phyloP scores from a whole-genome alignment of 2,888 invertebrate genomes.

The Thymelicus lineola region DNA sequence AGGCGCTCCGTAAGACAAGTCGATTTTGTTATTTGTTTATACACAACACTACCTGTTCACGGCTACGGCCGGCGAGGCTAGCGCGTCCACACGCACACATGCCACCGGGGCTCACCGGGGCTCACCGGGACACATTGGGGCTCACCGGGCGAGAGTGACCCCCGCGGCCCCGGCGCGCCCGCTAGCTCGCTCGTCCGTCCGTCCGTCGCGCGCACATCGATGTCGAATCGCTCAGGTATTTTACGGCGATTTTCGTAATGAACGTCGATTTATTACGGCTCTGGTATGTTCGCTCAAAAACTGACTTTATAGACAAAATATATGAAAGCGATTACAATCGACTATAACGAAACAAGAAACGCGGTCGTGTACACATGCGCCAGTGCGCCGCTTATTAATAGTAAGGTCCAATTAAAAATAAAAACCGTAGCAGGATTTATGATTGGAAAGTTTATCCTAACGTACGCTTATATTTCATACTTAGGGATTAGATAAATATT shows the following conservation, averaged over 20 bases:
- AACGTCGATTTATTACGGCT: constrained; percentile 77
- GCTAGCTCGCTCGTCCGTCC: constrained; percentile 48
- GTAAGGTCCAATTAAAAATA: constrained; percentile 61
- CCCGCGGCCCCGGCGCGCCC: background rate
- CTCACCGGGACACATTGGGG: too few relatives aligned
- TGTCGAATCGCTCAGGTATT: constrained; percentile 75
- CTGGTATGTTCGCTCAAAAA: constrained; percentile 69
- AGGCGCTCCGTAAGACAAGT: constrained; percentile 80
- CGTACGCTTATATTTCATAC: constrained; percentile 42
- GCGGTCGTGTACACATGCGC: constrained; percentile 54
- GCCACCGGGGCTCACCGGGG: background rate
- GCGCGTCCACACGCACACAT: constrained; percentile 51
- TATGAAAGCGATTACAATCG: constrained; percentile 68
- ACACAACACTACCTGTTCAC: constrained; percentile 82
- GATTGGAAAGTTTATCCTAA: constrained; percentile 48
- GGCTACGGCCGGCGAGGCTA: constrained; percentile 51
- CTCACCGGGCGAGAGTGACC: background rate
- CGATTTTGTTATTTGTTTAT: constrained; percentile 85
- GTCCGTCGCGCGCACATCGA: constrained; percentile 51
- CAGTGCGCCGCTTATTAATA: constrained; percentile 53
- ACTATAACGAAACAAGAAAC: constrained; percentile 66
- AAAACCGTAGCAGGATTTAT: constrained; percentile 64
- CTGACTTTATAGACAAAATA: constrained; percentile 71
- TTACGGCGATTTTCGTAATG: constrained; percentile 82
- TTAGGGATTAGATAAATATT: constrained; percentile 56